Evolutionary conservation across 2,113 vertebrate genomes (phyloP), one percentile per base, ranked within the genome.

Genomic region (Proteles cristata): DNA sequence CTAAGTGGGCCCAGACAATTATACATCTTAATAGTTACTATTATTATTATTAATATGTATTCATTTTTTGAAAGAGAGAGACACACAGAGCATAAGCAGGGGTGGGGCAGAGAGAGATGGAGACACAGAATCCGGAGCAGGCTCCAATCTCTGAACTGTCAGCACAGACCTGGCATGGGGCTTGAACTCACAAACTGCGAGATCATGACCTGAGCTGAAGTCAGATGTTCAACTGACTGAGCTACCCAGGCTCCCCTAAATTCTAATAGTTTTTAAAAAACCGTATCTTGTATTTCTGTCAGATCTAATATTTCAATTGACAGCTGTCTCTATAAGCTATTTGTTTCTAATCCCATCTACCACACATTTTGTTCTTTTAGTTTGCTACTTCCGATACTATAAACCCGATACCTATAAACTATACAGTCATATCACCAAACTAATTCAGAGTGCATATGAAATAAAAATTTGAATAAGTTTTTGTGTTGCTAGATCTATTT

Each of bases 241-340:
- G 39, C 39, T 39, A 39, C 39, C 39, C 39, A 39, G 39, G 39
- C 39, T 39, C 3, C 39, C 39, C 39, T 39, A 39, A 39, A 39
- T 39, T 39, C 39, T 74, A 39, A 39, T 74, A 25, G 19, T 3
- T 81, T 82, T 82, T 31, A 63, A 15, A 9, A 61, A 68, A 66
- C 1, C 63, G 3, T 50, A 17, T 73, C n/a, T 74, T 88, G 5
- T 50, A 4, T 50, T 88, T 92, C 45, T 92, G 14, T 91, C 55
- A 94, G 25, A 61, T 50, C n/a, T 88, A 68, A 43, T 80, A 35
- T 90, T 90, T 97, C 79, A 82, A 43, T 92, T 66, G 63, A 43
- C 58, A 91, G 7, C 39, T 88, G 10, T 71, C 69, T 71, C 16
- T 35, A 17, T 6, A 77, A 58, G 7, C 55, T 58, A 2, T 74